Evolutionary conservation across 2,888 invertebrate genomes (phyloP).

Genomic region (Crocallis elinguaria): DNA sequence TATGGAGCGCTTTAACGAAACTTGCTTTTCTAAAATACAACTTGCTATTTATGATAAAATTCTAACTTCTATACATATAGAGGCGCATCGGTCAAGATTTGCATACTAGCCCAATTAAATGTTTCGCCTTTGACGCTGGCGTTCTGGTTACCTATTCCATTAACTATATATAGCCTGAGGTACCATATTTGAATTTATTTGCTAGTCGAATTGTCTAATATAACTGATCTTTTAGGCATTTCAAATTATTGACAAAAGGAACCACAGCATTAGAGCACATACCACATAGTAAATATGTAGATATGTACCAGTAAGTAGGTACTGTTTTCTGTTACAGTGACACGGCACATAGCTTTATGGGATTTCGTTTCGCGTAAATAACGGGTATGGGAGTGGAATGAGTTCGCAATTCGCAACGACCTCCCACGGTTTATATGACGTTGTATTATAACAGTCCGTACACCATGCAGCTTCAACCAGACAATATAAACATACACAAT

Average conservation of each 20-base stretch:
- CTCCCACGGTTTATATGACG: conserved; percentile 54
- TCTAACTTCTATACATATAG: conserved; percentile 1
- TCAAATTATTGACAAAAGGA: conserved; percentile 7
- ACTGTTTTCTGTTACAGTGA: neutral
- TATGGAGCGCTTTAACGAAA: conserved; percentile 37
- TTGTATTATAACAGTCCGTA: conserved; percentile 46
- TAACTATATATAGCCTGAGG: neutral
- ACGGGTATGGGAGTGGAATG: conserved; percentile 41
- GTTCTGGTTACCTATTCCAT: conserved; percentile 18
- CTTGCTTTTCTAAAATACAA: conserved; percentile 34
- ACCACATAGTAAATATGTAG: no score
- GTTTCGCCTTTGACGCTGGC: conserved; percentile 5
- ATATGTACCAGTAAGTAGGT: no score
- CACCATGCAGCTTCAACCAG: conserved; percentile 32
- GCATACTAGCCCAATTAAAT: conserved; percentile 33
- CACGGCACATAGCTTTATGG: conserved; percentile 15
- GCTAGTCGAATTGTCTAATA: no score
- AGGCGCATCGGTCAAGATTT: conserved; percentile 35
- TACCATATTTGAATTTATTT: no score
- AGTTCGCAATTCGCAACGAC: conserved; percentile 37
- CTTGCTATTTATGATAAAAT: conserved; percentile 9
- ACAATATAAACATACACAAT: conserved; percentile 11
- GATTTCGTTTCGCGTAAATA: conserved; percentile 34
- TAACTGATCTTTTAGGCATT: neutral
- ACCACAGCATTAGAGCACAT: conserved; percentile 13